Evolutionary conservation across 2,888 invertebrate species (phyloP).

Genomic region (Pseudococcus jackbeardsleyi): DNA sequence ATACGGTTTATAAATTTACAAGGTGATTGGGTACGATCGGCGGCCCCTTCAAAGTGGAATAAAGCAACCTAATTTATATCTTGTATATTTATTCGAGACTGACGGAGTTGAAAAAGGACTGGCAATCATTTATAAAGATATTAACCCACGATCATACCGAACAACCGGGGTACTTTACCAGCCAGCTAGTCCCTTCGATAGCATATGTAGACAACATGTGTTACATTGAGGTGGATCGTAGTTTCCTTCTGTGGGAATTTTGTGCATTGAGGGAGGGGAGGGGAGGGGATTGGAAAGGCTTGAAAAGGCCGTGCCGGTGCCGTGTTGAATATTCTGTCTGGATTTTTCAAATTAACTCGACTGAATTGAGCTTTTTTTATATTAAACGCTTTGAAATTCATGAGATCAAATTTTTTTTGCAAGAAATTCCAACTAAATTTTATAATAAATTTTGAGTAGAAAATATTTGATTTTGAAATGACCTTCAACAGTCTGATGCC

Average conservation of each 20-base stretch:
- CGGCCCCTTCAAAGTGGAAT: not conserved
- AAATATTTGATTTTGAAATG: too few species aligned
- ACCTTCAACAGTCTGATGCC: too few species aligned
- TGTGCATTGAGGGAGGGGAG: not conserved
- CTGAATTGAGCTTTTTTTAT: too few species aligned
- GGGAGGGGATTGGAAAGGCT: too few species aligned
- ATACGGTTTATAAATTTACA: not conserved
- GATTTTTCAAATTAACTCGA: too few species aligned
- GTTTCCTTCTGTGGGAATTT: not conserved
- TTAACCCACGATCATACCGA: not conserved
- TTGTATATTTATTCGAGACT: not conserved
- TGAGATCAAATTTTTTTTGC: too few species aligned
- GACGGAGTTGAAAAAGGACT: not conserved
- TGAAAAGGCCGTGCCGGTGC: too few species aligned
- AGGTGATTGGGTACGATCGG: not conserved
- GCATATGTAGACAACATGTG: not conserved
- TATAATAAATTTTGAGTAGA: too few species aligned
- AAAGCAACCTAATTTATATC: not conserved
- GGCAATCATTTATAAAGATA: not conserved
- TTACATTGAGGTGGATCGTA: not conserved
- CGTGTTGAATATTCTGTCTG: too few species aligned
- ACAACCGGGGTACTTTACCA: not conserved
- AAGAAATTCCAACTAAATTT: too few species aligned
- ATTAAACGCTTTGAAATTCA: too few species aligned
- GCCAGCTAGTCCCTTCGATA: not conserved